Percentiles rank a stretch among this genome's conserved stretches.
These are phyloP conservation scores for Dipodomys stephensi DNA, from an alignment of 2,113 vertebrate species.

Conservation along the genomic window DNA sequence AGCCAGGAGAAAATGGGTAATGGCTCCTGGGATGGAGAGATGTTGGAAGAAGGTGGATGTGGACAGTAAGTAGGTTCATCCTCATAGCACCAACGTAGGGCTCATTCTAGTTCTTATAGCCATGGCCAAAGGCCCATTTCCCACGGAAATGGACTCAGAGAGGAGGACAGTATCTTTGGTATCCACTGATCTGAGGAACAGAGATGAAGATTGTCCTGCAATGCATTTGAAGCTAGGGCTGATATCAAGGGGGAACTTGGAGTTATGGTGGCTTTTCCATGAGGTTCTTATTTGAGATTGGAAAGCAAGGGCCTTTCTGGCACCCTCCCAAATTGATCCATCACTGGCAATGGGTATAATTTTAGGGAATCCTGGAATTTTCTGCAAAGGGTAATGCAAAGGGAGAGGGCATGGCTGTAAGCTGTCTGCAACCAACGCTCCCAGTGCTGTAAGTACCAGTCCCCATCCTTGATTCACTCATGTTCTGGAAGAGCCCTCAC, in stretches of 20 bases:
- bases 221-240: too few relatives aligned
- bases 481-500: not conserved
- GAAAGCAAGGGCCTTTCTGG: not conserved
- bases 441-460: not conserved
- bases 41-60: not conserved
- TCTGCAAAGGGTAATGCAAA: not conserved
- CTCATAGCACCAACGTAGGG: not conserved
- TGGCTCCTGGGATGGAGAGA: not conserved
- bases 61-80: not conserved
- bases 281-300: not conserved
- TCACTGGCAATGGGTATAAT: not conserved
- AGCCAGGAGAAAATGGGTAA: not conserved
- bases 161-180: not conserved
- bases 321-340: too few relatives aligned
- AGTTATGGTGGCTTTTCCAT: not conserved
- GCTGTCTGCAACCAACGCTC: not conserved
- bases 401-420: not conserved
- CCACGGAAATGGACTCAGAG: not conserved
- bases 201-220: not conserved
- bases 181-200: not conserved
- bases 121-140: not conserved
- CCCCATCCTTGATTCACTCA: not conserved
- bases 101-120: not conserved
- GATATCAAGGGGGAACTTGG: not conserved
- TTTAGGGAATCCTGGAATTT: not conserved